These are phyloP conservation scores for Noctua janthe DNA, from an alignment of 2,888 invertebrate species.

Conservation along the genomic window DNA sequence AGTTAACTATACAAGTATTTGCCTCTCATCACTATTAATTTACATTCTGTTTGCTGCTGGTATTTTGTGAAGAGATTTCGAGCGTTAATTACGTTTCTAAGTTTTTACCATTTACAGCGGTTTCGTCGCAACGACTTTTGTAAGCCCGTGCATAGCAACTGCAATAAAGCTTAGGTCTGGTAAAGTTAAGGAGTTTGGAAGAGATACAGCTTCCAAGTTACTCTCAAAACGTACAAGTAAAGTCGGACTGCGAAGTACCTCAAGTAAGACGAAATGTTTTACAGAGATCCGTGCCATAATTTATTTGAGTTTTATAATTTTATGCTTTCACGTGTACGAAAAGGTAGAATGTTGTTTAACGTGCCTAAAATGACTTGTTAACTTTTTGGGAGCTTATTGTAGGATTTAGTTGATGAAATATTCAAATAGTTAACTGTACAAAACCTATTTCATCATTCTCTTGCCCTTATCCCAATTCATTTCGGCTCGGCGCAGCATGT, in stretches of 20 bases:
- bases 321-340: constrained; percentile 31
- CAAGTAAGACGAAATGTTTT: constrained; percentile 53
- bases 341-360: constrained; percentile 37
- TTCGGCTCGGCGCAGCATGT: too few species aligned
- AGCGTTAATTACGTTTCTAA: constrained; percentile 45
- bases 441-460: neutral
- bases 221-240: constrained; percentile 57
- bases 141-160: constrained; percentile 57
- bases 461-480: too few species aligned
- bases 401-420: neutral
- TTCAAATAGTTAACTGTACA: neutral
- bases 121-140: constrained; percentile 40
- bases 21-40: constrained; percentile 17
- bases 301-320: constrained; percentile 60
- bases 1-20: constrained; percentile 19
- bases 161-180: constrained; percentile 64
- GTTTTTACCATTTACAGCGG: constrained; percentile 44
- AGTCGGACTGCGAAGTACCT: constrained; percentile 58
- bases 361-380: constrained; percentile 30
- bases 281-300: constrained; percentile 49
- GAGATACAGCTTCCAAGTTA: constrained; percentile 61
- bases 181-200: constrained; percentile 61
- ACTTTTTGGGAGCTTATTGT: constrained; percentile 1
- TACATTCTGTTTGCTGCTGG: constrained; percentile 22
- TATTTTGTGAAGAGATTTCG: constrained; percentile 34